A percentile compares a stretch with the other conserved stretches of the same genome.
Evolutionary conservation across 2,888 invertebrate genomes (phyloP).

Genomic region (Ischnura elegans): DNA sequence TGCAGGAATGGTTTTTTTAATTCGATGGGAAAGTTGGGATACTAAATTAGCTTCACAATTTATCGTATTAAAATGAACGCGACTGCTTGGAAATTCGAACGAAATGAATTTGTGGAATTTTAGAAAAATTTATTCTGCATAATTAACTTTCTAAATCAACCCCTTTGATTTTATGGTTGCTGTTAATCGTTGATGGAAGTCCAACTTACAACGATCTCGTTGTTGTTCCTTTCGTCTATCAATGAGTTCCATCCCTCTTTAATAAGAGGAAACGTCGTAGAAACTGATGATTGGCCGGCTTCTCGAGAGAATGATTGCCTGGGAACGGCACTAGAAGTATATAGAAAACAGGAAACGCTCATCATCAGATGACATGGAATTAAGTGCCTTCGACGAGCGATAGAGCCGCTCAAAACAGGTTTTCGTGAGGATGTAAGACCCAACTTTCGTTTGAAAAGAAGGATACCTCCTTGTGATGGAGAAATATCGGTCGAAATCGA

Average conservation of each 20-base stretch:
- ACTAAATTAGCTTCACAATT: no score
- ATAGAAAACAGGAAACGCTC: not conserved
- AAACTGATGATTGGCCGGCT: slow-evolving; percentile 1
- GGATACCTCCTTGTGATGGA: no score
- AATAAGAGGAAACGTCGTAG: not conserved
- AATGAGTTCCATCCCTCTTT: not conserved
- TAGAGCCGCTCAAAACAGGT: not conserved
- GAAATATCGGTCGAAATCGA: no score
- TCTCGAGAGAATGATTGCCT: not conserved
- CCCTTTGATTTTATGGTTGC: not conserved
- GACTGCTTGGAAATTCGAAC: no score
- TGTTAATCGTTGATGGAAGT: not conserved
- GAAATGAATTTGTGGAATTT: no score
- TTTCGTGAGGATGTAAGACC: not conserved
- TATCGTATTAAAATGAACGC: no score
- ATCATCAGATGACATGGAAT: not conserved
- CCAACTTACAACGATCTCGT: not conserved
- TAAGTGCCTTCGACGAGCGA: not conserved
- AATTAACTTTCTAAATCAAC: not conserved
- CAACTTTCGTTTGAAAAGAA: not conserved
- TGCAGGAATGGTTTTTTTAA: no score
- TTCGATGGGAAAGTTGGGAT: no score
- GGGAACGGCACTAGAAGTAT: not conserved
- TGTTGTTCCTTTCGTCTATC: not conserved
- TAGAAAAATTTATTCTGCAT: no score